A percentile compares a stretch with the other conserved stretches of the same genome.
These are phyloP conservation scores for Muscicapa adusta DNA, from an alignment of 2,113 vertebrate species.

Conservation along the genomic window DNA sequence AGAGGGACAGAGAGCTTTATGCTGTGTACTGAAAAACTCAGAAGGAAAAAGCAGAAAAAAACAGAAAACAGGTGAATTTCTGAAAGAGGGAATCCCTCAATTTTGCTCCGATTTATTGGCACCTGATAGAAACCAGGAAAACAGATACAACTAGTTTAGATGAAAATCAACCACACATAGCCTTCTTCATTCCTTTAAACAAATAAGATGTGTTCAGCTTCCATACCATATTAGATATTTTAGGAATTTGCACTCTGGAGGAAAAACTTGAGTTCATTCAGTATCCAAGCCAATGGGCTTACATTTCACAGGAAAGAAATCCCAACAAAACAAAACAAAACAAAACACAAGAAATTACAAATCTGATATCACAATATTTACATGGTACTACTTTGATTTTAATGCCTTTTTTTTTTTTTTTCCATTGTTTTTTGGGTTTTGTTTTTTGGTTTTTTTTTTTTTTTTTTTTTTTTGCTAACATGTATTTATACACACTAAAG, in stretches of 20 bases:
- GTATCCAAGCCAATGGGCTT: neutral
- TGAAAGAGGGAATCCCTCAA: neutral
- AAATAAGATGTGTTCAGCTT: neutral
- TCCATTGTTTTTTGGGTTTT: neutral
- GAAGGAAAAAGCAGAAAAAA: neutral
- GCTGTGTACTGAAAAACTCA: neutral
- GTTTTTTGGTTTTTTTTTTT: too few species aligned
- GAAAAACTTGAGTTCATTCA: neutral
- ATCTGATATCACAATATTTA: neutral
- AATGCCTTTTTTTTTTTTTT: constrained; percentile 36
- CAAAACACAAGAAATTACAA: neutral
- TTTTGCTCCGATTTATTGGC: neutral
- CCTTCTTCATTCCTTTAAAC: neutral
- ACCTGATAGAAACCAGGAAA: neutral
- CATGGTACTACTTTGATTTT: neutral
- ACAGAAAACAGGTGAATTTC: neutral
- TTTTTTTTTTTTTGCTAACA: constrained; percentile 19
- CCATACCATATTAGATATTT: neutral
- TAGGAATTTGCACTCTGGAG: neutral
- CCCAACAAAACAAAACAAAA: neutral
- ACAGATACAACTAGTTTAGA: neutral
- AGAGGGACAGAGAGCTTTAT: neutral
- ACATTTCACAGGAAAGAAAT: neutral
- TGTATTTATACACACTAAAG: constrained; percentile 59
- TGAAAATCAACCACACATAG: neutral